Percentiles rank a stretch among this genome's conserved stretches.
Conservation (phyloP, 2,888 invertebrate genomes). For the Eupithecia subumbrata region DNA sequence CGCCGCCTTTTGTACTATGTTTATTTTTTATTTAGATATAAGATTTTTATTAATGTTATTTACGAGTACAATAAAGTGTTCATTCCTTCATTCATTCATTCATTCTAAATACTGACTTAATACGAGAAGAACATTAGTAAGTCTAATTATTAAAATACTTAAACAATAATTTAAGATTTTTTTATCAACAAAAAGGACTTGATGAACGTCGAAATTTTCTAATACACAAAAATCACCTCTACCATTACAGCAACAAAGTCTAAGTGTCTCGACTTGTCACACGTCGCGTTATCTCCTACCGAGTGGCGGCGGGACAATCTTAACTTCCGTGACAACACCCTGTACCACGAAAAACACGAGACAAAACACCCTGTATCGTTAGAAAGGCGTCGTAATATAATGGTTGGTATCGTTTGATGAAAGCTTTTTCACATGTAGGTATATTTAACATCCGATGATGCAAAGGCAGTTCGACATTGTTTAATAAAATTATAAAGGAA, state of each 20-base stretch:
- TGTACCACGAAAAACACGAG: conserved; percentile 18
- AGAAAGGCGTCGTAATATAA: background rate
- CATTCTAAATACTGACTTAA: no score
- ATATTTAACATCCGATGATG: no score
- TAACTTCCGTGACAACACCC: conserved; percentile 42
- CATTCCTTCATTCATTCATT: no score
- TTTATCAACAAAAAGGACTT: background rate
- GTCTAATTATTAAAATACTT: no score
- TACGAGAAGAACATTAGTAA: no score
- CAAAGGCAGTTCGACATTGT: no score
- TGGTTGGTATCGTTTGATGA: background rate
- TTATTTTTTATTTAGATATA: no score
- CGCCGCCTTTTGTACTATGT: no score
- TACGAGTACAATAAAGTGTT: no score
- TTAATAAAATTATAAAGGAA: no score
- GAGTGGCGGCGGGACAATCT: conserved; percentile 45
- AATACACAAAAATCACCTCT: conserved; percentile 12
- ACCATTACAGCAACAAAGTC: conserved; percentile 38
- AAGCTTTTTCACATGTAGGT: background rate
- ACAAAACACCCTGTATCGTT: background rate
- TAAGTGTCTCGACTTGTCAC: conserved; percentile 47
- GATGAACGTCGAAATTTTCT: background rate
- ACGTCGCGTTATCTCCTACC: conserved; percentile 41
- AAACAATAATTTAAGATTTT: no score
- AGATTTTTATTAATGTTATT: no score